Conservation (phyloP, 2,113 vertebrate species). For the Meriones unguiculatus region DNA sequence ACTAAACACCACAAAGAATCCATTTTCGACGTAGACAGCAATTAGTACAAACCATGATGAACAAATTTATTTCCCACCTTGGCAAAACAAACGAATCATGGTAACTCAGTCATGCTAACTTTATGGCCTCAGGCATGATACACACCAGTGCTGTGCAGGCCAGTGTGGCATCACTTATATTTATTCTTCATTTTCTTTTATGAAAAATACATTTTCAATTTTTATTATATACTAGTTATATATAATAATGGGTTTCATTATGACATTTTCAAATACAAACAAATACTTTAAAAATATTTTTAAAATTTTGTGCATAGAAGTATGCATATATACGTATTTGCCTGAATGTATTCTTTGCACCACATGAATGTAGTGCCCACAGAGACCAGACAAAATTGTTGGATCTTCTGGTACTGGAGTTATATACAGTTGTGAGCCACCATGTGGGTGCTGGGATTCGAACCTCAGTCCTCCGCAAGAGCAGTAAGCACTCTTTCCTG, state of each 20-base stretch:
- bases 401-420: neutral
- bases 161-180: accelerated
- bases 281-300: neutral
- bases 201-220: neutral
- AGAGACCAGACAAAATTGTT: neutral
- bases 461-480: neutral
- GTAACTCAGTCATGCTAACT: neutral
- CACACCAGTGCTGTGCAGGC: accelerated
- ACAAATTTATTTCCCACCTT: neutral
- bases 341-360: neutral
- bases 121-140: neutral
- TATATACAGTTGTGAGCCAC: neutral
- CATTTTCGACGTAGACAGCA: neutral
- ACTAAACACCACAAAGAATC: neutral
- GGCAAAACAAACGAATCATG: neutral
- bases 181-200: neutral
- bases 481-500: neutral
- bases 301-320: neutral
- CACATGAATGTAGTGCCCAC: neutral
- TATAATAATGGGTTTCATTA: neutral
- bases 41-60: neutral
- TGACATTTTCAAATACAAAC: neutral
- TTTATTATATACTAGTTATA: neutral
- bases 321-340: neutral
- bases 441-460: neutral